Evolutionary conservation across 2,797 vertebrate species (phyloP), one percentile per base, ranked within the genome.

Genomic region (Steatocranus sp.): DNA sequence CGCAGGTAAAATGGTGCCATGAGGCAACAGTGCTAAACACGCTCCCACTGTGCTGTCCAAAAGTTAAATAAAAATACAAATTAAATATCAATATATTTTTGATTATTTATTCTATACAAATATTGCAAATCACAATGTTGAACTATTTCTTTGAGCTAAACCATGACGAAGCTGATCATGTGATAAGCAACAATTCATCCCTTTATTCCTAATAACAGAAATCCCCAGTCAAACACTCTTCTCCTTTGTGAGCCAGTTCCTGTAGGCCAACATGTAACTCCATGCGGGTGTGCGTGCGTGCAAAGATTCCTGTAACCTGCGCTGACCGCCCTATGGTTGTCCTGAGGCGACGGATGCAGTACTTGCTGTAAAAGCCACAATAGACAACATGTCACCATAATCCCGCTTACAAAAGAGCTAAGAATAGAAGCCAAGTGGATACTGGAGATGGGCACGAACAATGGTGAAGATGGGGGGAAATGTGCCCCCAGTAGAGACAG

Each of bases 381-480:
- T 87, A 93, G 92, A 83, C 84, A 78, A 83, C 91, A 94, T 94
- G 94, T 94, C 92, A 94, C 84, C 74, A 2, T 92, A 94, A 96
- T 93, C 92, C 87, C 80, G 51, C 58, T 36, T 76, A 95, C 93
- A 95, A 95, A 80, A 74, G 74, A 51, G 82, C 91, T 92, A 93
- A 95, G 94, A 95, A 96, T 94, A 96, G 94, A 87, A 83, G 58
- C 75, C 88, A 94, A 95, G 89, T 91, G 83, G 95, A 95, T 93
- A 94, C 93, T 85, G 83, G 81, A 92, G 93, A 92, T 18, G 75
- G 6, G 46, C 50, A 36, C n/a, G 90, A 89, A 94, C 93, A 94
- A 94, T 86, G 80, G 70, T 4, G 77, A 82, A 83, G 54, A 78
- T 75, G 78, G 80, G n/a, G 46, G 81, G 78, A 89, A 88, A 83